Conservation (phyloP, 2,797 vertebrate genomes). For the Florisuga fusca region DNA sequence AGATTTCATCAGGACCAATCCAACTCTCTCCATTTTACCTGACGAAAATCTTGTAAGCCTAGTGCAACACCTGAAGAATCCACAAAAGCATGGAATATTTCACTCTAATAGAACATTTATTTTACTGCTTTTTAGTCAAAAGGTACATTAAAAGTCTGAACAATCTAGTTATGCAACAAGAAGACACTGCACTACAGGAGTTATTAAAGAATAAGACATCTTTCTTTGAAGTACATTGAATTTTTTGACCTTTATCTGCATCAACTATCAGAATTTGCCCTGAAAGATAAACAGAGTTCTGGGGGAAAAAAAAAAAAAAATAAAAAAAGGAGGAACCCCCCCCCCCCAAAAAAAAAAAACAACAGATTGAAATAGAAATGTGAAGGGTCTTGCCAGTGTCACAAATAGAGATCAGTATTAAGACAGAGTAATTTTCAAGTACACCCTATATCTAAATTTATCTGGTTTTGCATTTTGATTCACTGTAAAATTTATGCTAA, state of each 20-base stretch:
- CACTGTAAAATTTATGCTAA: background rate
- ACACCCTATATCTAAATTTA: background rate
- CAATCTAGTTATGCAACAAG: background rate
- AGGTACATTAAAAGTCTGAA: background rate
- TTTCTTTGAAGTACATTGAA: background rate
- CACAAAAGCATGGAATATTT: background rate
- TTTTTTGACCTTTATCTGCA: background rate
- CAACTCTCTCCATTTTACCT: background rate
- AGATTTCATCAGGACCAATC: background rate
- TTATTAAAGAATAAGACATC: background rate
- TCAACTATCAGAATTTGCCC: background rate
- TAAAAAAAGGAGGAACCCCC: no score
- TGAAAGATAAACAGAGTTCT: background rate
- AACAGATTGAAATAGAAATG: background rate
- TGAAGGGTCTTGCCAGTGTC: background rate
- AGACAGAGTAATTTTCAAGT: background rate
- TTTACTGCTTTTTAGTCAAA: background rate
- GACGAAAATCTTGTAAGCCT: background rate
- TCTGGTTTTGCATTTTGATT: background rate
- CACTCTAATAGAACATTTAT: background rate
- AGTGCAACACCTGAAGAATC: background rate
- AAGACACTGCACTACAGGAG: background rate
- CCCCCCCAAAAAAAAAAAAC: no score
- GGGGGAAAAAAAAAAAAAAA: no score
- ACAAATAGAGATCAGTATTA: background rate